A percentile compares a stretch with the other conserved stretches of the same genome.
phyloP scores from a whole-genome alignment of 2,888 invertebrate genomes.

The Melolontha melolontha region DNA sequence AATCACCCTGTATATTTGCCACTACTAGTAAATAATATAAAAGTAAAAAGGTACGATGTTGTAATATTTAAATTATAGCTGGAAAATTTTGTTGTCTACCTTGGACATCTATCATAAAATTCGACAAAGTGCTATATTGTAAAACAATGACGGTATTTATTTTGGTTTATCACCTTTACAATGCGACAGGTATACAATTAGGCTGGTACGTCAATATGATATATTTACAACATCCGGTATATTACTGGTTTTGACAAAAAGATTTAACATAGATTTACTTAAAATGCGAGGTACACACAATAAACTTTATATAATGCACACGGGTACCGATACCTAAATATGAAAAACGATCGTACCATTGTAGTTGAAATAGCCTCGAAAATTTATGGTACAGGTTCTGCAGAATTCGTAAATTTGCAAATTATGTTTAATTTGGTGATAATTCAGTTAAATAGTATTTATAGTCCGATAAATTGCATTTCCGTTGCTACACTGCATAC shows the following conservation, averaged over 20 bases:
- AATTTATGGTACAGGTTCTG: conserved; percentile 13
- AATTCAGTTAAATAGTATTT: conserved; percentile 3
- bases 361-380: background rate
- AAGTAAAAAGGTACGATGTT: conserved; percentile 2
- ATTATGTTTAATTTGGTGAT: conserved; percentile 7
- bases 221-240: conserved; percentile 12
- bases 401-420: conserved; percentile 5
- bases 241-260: conserved; percentile 1
- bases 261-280: background rate
- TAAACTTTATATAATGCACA: background rate
- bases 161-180: conserved; percentile 12
- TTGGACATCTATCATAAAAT: conserved; percentile 17
- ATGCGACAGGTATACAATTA: conserved; percentile 15
- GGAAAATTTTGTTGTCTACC: conserved; percentile 6
- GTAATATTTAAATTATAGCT: conserved; percentile 10
- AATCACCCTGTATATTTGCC: no score
- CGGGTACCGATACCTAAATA: background rate
- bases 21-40: no score
- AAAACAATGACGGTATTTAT: conserved; percentile 27
- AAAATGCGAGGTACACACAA: background rate
- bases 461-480: no score
- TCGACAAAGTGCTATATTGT: conserved; percentile 13
- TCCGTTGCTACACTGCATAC: no score
- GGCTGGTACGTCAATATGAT: background rate
- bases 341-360: background rate